Percentiles rank a stretch among this genome's conserved stretches.
These are phyloP conservation scores for Crotalus tigris DNA, from an alignment of 2,113 vertebrate genomes.

Conservation along the genomic window DNA sequence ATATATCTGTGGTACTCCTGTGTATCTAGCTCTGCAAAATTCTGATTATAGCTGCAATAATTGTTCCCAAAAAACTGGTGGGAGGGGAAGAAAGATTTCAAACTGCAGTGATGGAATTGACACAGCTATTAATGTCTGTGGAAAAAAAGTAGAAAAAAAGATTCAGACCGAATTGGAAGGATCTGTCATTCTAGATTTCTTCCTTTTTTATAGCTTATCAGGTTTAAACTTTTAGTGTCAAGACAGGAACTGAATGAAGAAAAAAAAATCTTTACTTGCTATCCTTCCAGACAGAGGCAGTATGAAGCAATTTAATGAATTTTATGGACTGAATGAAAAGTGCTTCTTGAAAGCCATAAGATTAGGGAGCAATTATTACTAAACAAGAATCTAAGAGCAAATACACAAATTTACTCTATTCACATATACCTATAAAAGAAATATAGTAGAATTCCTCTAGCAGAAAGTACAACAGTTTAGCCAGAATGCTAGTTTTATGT, in stretches of 20 bases:
- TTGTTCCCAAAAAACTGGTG: not conserved
- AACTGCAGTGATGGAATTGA: not conserved
- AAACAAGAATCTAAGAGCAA: no score
- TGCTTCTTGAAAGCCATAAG: no score
- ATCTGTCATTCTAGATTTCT: not conserved
- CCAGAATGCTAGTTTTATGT: no score
- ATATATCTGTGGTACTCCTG: not conserved
- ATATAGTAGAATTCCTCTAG: no score
- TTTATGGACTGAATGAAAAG: no score
- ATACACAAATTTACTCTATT: no score
- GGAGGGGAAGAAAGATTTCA: no score
- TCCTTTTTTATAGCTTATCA: not conserved
- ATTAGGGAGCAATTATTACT: no score
- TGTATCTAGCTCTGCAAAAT: not conserved
- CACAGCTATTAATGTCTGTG: not conserved
- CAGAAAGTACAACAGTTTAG: no score
- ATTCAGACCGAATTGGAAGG: not conserved
- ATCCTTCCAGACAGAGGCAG: no score
- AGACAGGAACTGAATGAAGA: not conserved
- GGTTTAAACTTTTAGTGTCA: not conserved
- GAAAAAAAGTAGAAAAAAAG: not conserved
- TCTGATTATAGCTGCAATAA: not conserved
- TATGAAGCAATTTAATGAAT: no score
- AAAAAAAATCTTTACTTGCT: not conserved
- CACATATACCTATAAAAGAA: no score